Conservation (phyloP, 2,888 invertebrate species). For the Cephus pulcher region DNA sequence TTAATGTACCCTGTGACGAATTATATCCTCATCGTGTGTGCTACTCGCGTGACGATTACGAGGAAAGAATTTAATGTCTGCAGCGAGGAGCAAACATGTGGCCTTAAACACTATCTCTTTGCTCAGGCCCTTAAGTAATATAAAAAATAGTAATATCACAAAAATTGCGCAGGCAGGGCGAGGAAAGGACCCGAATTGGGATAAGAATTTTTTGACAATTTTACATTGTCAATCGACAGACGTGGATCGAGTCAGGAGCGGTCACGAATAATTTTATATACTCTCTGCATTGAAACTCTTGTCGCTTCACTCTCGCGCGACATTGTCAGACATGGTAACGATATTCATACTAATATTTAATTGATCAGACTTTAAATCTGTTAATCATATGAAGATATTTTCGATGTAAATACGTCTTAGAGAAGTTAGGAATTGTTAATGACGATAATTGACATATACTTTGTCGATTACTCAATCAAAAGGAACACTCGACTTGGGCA, state of each 20-base stretch:
- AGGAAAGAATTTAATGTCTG: too few species aligned
- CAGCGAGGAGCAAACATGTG: too few species aligned
- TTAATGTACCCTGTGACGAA: too few species aligned
- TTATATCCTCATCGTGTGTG: too few species aligned
- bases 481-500: neutral
- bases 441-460: neutral
- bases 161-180: conserved; percentile 60
- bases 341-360: neutral
- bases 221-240: conserved; percentile 30
- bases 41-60: too few species aligned
- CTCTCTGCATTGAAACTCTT: conserved; percentile 13
- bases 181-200: conserved; percentile 57
- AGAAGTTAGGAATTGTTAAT: neutral
- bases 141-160: conserved; percentile 64
- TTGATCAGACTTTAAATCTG: neutral
- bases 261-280: conserved; percentile 37
- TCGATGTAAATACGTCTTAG: neutral
- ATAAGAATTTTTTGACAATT: conserved; percentile 35
- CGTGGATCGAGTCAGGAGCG: conserved; percentile 48
- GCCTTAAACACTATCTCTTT: conserved; percentile 13
- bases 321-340: conserved; percentile 10
- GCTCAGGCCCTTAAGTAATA: conserved; percentile 54
- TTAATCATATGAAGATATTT: neutral
- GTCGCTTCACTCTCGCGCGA: conserved; percentile 19
- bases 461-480: neutral